Evolutionary conservation across 1,140 invertebrate species (phyloP).

Genomic region (Dreissena polymorpha): DNA sequence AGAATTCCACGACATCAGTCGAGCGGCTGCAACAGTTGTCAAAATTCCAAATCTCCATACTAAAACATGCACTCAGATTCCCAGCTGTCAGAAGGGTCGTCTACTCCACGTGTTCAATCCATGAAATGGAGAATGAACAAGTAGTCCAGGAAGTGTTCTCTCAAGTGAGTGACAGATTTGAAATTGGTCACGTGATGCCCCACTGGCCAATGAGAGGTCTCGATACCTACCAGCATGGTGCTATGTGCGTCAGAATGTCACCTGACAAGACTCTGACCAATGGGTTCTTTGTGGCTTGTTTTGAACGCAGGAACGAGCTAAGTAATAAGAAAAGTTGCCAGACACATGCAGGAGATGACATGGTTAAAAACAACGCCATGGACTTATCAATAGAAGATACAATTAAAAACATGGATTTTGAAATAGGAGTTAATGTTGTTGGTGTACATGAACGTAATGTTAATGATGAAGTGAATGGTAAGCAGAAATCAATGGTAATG

Average conservation of each 20-base stretch:
- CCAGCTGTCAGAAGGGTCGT: slow-evolving; percentile 91
- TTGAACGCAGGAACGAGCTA: slow-evolving; percentile 80
- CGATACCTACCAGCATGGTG: slow-evolving; percentile 62
- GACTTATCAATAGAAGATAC: too few species aligned
- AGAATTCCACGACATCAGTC: slow-evolving; percentile 51
- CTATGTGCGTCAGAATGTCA: slow-evolving; percentile 88
- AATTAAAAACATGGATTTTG: too few species aligned
- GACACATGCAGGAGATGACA: too few species aligned
- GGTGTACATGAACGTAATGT: too few species aligned
- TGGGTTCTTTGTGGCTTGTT: slow-evolving; percentile 96
- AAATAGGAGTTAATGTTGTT: too few species aligned
- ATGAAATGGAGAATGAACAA: slow-evolving; percentile 95
- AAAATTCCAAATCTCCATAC: slow-evolving; percentile 90
- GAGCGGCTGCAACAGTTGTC: slow-evolving; percentile 81
- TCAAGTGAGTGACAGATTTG: slow-evolving; percentile 65
- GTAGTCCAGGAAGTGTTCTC: slow-evolving; percentile 85
- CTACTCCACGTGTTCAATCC: slow-evolving; percentile 97
- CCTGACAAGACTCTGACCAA: slow-evolving; percentile 90
- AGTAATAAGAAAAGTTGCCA: too few species aligned
- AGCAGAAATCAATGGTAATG: too few species aligned
- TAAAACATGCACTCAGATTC: slow-evolving; percentile 93
- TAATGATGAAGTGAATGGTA: too few species aligned
- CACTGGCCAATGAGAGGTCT: slow-evolving; percentile 75
- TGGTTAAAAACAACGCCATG: too few species aligned
- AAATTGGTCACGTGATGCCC: slow-evolving; percentile 64